phyloP scores from a whole-genome alignment of 2,888 invertebrate genomes.

The Endotricha flammealis region DNA sequence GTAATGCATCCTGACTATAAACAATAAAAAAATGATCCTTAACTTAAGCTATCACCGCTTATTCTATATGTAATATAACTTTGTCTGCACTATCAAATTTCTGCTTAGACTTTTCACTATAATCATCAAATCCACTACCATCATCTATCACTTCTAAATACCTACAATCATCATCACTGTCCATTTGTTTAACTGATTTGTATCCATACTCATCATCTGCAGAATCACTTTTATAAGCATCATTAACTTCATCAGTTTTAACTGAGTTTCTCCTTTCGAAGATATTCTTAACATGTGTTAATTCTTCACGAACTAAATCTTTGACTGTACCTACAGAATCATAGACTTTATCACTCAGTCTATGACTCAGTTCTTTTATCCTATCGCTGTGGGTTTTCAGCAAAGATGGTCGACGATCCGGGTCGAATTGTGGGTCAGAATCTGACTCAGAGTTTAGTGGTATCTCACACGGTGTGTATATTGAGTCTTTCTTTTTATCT shows the following conservation, averaged over 20 bases:
- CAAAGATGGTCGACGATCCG: constrained; percentile 28
- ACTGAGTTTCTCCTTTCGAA: constrained; percentile 45
- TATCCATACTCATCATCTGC: constrained; percentile 42
- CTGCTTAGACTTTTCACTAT: constrained; percentile 25
- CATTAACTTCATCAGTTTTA: constrained; percentile 36
- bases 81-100: no score
- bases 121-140: constrained; percentile 48
- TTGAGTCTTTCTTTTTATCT: constrained; percentile 29
- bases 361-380: constrained; percentile 47
- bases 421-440: constrained; percentile 30
- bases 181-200: constrained; percentile 41
- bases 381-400: constrained; percentile 43
- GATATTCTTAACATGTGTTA: constrained; percentile 41
- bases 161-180: constrained; percentile 56
- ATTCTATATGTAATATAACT: constrained; percentile 28
- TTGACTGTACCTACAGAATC: constrained; percentile 54
- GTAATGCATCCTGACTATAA: no score
- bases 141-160: constrained; percentile 69
- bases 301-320: constrained; percentile 38
- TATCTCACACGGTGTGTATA: constrained; percentile 63
- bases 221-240: constrained; percentile 41
- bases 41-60: no score
- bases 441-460: constrained; percentile 49
- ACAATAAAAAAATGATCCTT: no score
- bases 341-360: constrained; percentile 50